Conservation (phyloP, 2,888 invertebrate species). For the Andrena trimmerana region DNA sequence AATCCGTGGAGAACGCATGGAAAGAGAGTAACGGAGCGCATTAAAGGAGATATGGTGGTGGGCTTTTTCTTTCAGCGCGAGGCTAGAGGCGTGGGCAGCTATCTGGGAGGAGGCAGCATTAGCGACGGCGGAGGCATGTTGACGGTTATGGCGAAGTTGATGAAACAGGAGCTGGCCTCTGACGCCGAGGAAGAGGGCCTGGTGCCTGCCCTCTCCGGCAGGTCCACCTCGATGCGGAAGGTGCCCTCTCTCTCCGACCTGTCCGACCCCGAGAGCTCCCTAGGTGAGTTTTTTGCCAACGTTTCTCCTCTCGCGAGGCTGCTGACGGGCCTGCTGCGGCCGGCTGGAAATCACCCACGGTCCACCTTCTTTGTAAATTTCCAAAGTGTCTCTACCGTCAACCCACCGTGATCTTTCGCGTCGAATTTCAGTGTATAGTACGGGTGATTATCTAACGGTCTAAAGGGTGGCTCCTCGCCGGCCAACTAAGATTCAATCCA, state of each 20-base stretch:
- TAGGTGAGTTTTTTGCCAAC: conserved; percentile 89
- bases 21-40: background rate
- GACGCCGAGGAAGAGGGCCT: conserved; percentile 88
- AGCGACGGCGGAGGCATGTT: conserved; percentile 80
- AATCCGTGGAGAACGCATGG: background rate
- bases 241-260: conserved; percentile 96
- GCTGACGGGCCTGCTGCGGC: conserved; percentile 3
- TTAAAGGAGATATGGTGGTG: conserved; percentile 10
- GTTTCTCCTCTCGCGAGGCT: background rate
- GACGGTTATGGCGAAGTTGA: conserved; percentile 83
- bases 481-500: no score
- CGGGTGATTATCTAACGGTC: no score
- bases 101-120: conserved; percentile 77
- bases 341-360: conserved; percentile 29
- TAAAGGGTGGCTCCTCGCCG: no score
- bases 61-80: conserved; percentile 76
- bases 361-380: background rate
- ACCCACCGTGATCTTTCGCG: no score
- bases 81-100: conserved; percentile 78
- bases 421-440: no score
- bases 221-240: conserved; percentile 91
- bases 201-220: conserved; percentile 86
- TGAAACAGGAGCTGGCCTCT: conserved; percentile 88
- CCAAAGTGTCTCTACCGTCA: background rate
- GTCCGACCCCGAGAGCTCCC: conserved; percentile 95